Percentiles rank a stretch among this genome's conserved stretches.
These are phyloP conservation scores for Danio albolineatus DNA, from an alignment of 2,797 vertebrate species.

Conservation along the genomic window DNA sequence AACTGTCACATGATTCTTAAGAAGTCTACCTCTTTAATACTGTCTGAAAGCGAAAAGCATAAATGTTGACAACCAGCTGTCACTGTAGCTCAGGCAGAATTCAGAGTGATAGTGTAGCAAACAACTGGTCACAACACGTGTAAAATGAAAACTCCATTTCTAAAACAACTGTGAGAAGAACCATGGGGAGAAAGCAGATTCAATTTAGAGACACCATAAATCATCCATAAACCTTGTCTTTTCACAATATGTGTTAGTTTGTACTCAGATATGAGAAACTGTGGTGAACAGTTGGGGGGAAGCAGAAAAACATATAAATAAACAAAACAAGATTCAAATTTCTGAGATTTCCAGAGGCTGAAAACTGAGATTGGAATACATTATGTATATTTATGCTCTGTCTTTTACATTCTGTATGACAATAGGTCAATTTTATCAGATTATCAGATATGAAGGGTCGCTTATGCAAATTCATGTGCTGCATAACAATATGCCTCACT, in stretches of 20 bases:
- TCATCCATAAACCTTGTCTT: not conserved
- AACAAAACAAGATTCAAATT: not conserved
- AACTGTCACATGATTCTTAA: not conserved
- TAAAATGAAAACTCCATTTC: conserved; percentile 5
- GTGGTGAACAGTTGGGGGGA: too few relatives aligned
- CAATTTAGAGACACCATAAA: conserved; percentile 25
- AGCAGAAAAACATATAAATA: not conserved
- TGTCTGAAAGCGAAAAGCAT: not conserved
- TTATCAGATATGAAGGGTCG: not conserved
- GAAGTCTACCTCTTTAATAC: not conserved
- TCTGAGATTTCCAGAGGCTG: not conserved
- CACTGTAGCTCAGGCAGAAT: not conserved
- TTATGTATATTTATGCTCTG: not conserved
- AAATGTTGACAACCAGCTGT: not conserved
- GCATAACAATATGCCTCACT: not conserved
- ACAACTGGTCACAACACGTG: conserved; percentile 10
- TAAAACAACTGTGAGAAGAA: not conserved
- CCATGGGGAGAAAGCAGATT: conserved; percentile 13
- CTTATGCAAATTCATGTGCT: not conserved
- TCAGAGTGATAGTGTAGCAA: not conserved
- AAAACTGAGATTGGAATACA: not conserved
- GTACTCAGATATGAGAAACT: conserved; percentile 7
- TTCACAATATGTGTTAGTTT: conserved; percentile 16
- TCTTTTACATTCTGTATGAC: not conserved
- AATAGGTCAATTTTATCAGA: not conserved